Conservation (phyloP, 2,113 vertebrate genomes). For the Sclerurus mexicanus region DNA sequence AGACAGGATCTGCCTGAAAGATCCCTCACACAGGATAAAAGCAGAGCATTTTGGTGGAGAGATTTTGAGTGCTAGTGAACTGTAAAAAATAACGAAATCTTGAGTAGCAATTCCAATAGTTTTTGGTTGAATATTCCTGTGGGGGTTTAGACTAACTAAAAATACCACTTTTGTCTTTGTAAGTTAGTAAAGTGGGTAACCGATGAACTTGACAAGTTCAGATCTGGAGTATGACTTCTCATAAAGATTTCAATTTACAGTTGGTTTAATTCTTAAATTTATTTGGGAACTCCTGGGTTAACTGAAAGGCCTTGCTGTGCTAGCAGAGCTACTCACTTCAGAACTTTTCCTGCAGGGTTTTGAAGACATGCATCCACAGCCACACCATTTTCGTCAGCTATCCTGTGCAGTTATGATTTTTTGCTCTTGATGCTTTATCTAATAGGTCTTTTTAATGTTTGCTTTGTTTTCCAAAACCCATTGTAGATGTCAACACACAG, state of each 20-base stretch:
- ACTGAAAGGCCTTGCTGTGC: background rate
- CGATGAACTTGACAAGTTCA: background rate
- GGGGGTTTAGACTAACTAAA: background rate
- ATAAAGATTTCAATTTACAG: background rate
- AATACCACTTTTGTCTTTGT: background rate
- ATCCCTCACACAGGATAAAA: background rate
- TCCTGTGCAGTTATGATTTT: background rate
- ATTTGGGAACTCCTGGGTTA: background rate
- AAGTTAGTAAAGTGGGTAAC: background rate
- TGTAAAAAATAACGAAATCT: background rate
- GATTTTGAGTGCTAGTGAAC: background rate
- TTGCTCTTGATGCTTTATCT: background rate
- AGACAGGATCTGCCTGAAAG: background rate
- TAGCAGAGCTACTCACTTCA: background rate
- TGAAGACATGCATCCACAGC: background rate
- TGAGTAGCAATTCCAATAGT: background rate
- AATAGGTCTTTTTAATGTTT: background rate
- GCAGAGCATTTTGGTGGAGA: background rate
- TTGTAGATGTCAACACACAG: background rate
- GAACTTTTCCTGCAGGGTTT: background rate
- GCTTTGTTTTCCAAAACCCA: background rate
- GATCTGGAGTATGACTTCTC: background rate
- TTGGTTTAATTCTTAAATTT: background rate
- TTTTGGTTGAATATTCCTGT: background rate
- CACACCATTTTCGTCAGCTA: background rate